A percentile compares a stretch with the other conserved stretches of the same genome.
Conservation (phyloP, 1,140 invertebrate species). For the Diorhabda elongata region DNA sequence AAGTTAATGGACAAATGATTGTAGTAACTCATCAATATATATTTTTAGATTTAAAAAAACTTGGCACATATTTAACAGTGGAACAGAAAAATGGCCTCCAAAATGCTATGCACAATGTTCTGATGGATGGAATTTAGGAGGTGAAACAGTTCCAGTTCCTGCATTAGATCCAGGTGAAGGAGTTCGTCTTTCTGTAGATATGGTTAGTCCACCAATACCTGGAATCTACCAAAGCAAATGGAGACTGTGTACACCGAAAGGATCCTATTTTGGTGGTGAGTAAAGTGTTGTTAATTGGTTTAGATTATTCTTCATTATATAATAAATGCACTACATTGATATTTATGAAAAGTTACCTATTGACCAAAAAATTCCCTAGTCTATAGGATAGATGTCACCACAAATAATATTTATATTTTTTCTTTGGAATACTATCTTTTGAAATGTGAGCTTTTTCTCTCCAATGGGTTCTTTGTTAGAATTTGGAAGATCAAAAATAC, state of each 20-base stretch:
- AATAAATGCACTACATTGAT: no score
- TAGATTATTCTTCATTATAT: no score
- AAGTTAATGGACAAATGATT: neutral
- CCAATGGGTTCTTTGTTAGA: no score
- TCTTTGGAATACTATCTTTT: no score
- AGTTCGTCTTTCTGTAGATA: slow-evolving; percentile 62
- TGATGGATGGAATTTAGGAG: slow-evolving; percentile 57
- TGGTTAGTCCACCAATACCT: slow-evolving; percentile 62
- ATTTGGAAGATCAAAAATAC: no score
- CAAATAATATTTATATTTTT: no score
- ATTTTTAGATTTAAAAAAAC: slow-evolving; percentile 65
- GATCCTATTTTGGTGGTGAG: slow-evolving; percentile 79
- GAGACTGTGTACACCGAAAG: slow-evolving; percentile 74
- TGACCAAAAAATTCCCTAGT: no score
- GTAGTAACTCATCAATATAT: slow-evolving; percentile 10
- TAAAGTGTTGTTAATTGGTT: neutral
- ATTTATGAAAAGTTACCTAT: no score
- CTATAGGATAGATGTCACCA: no score
- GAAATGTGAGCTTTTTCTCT: no score
- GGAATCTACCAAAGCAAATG: slow-evolving; percentile 80
- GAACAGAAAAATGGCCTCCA: slow-evolving; percentile 71
- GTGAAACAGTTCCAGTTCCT: slow-evolving; percentile 53
- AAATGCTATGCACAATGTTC: slow-evolving; percentile 69
- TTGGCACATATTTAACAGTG: slow-evolving; percentile 77
- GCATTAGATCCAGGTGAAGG: slow-evolving; percentile 64